Base-by-base conservation (phyloP, 1,140 invertebrate genomes). In the Zaprionus inermis region DNA sequence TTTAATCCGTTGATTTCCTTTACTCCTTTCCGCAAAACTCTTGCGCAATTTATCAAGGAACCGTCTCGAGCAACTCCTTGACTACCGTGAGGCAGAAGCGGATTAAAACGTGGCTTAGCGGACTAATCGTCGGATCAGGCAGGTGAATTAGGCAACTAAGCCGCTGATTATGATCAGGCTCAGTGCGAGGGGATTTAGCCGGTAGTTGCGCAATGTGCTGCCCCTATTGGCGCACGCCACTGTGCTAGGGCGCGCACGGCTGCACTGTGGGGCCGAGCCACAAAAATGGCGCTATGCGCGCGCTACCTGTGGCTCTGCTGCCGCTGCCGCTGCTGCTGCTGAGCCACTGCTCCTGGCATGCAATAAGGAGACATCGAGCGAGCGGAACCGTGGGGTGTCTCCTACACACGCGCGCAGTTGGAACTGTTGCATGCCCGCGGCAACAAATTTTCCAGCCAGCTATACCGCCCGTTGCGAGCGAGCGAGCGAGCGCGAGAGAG, bases 341-440 rank as follows among this genome's bases (percentile, higher is more conserved):
- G n/a, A n/a, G n/a, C n/a, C n/a, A n/a, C n/a, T n/a, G n/a, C 16
- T 7, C 10, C 59, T 5, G 49, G 52, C 24, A 59, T 10, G 41
- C 5, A 11, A 67, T 16, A 16, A 32, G 24, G 41, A 60, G 5
- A 11, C 30, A 41, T 4, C 32, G 49, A 38, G 34, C 46, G 22
- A 18, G 28, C n/a, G 16, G 20, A 12, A 54, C 68, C 59, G 16
- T 76, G 63, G 68, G 73, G 73, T 76, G 76, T 59, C 67, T 71
- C 64, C 67, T 71, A 64, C 74, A 64, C 74, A 76, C 76, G 77
- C 77, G 75, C 76, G 46, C 78, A 71, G 76, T 78, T 68, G 76
- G 76, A 81, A 78, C 78, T 81, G 78, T 81, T 81, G 78, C 72
- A 76, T 72, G 68, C 59, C 61, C 55, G 60, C 63, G 57, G 72